Evolutionary conservation across 2,888 invertebrate genomes (phyloP), one percentile per base, ranked within the genome.

Genomic region (Microctonus brassicae): DNA sequence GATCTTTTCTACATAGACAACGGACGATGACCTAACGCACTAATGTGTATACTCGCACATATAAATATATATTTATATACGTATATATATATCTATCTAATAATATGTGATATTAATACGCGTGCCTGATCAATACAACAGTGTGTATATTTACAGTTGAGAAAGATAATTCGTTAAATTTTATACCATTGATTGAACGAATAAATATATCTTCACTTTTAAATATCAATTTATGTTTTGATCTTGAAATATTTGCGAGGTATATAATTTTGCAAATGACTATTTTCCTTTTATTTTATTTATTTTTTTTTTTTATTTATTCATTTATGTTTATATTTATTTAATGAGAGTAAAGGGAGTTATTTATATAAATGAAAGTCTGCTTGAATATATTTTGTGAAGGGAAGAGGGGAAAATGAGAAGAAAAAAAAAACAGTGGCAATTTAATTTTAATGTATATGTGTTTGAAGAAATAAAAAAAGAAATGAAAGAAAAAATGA

Each of bases 1-100:
- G 22, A 55, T 55, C 55, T 55, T 26, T 24, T 55, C 55, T 22
- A 26, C 55, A 55, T 55, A 55, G 55, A 26, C 24, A 11, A 55
- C 55, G 55, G 55, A 55, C 55, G 55, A 55, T 55, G 55, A 55
- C 55, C 55, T 26, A 55, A 55, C 47, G 47, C 47, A 47, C 47
- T 47, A 47, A 47, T 47, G 47, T n/a, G 7, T 47, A 4, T 47
- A 17, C 24, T 11, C 13, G 26, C 24, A 1, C 17, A 6, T 17
- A n/a, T 17, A 47, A 7, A 4, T n/a, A 47, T 47, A 5, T 17
- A 17, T 47, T 17, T 20, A 17, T 47, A 5, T 47, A 13, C 13
- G 5, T 42, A 2, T 17, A 17, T 47, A 7, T 47, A 17, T 47
- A 7, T 47, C 1, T n/a, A n/a, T n/a, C n/a, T n/a, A n/a, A n/a